phyloP scores from a whole-genome alignment of 2,113 vertebrate genomes.

The Chionodraco myersi region DNA sequence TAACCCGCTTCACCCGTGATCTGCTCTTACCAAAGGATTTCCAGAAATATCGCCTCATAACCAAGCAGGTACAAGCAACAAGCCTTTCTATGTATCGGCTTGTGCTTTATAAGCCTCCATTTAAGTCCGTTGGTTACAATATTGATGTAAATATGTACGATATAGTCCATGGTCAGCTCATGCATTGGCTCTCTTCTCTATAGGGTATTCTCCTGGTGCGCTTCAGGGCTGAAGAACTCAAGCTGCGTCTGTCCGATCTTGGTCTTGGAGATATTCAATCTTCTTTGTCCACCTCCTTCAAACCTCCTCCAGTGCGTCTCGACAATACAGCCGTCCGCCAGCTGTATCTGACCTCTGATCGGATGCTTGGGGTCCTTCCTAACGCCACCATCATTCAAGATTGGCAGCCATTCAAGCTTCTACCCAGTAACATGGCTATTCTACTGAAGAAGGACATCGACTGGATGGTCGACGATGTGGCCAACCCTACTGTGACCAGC shows the following conservation, averaged over 20 bases:
- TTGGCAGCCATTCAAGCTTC: too few species aligned
- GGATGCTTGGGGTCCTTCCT: too few species aligned
- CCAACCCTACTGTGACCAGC: too few species aligned
- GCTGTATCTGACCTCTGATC: too few species aligned
- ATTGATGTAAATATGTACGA: neutral
- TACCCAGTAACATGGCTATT: too few species aligned
- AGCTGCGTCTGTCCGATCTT: conserved; percentile 58
- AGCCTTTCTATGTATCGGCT: neutral
- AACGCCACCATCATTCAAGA: too few species aligned
- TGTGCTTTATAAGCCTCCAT: neutral
- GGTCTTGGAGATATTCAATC: too few species aligned
- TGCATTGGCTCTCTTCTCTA: neutral
- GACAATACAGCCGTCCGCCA: too few species aligned
- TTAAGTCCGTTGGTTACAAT: neutral
- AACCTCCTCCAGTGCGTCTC: too few species aligned
- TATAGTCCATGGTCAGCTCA: neutral
- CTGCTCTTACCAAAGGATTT: conserved; percentile 83
- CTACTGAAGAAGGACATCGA: too few species aligned
- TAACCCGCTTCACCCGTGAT: conserved; percentile 80
- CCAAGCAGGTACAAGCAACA: conserved; percentile 81
- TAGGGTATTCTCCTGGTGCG: conserved; percentile 85
- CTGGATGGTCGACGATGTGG: too few species aligned
- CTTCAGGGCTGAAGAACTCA: conserved; percentile 84
- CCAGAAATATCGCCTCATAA: conserved; percentile 86
- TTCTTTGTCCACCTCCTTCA: too few species aligned